Evolutionary conservation across 1,140 invertebrate genomes (phyloP).

Genomic region (Proctacanthus coquilletti): DNA sequence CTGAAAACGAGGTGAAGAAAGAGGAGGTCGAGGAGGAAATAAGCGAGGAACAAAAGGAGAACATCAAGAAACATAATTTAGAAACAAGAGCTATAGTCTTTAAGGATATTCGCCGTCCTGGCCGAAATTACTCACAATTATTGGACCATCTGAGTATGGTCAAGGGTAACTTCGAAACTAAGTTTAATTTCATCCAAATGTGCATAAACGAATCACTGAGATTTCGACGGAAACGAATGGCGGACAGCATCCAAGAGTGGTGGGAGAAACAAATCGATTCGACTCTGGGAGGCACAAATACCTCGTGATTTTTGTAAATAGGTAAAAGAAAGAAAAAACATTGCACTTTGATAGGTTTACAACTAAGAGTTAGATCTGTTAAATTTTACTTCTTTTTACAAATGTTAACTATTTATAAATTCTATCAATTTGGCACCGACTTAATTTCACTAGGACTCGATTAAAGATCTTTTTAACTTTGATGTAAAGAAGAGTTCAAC

Average conservation of each 20-base stretch:
- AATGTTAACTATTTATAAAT: constrained; percentile 1
- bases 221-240: constrained; percentile 63
- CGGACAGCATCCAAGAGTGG: constrained; percentile 33
- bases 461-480: too few relatives aligned
- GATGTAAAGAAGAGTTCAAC: too few relatives aligned
- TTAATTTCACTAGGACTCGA: too few relatives aligned
- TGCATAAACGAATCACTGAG: constrained; percentile 62
- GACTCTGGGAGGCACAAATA: not conserved
- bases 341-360: not conserved
- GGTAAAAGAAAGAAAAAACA: not conserved
- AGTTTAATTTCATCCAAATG: constrained; percentile 51
- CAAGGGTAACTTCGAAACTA: constrained; percentile 52
- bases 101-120: constrained; percentile 35
- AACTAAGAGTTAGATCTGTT: not conserved
- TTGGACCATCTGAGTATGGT: constrained; percentile 53
- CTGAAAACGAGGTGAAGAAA: constrained; percentile 4
- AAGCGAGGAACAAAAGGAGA: constrained; percentile 27
- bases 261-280: constrained; percentile 15
- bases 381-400: not conserved
- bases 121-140: constrained; percentile 48
- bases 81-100: constrained; percentile 35
- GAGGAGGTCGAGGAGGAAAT: constrained; percentile 7
- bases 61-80: constrained; percentile 31
- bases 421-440: too few relatives aligned
- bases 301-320: constrained; percentile 1